Evolutionary conservation across 2,888 invertebrate genomes (phyloP).

Genomic region (Biston stratarius): DNA sequence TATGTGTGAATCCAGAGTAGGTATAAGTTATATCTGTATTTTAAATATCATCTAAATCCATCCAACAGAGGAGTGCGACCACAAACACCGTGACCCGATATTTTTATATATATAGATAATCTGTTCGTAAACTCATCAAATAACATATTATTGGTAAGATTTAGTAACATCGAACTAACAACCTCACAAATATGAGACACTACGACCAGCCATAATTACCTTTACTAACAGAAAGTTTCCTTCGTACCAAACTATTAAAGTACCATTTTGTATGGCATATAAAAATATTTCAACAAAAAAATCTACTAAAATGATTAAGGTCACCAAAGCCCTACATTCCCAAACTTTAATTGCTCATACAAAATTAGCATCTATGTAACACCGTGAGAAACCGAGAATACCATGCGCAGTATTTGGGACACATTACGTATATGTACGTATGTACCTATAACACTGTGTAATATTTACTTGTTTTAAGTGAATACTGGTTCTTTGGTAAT

Average conservation of each 20-base stretch:
- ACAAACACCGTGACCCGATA: too few relatives aligned
- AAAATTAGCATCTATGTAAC: slow-evolving; percentile 41
- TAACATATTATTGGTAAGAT: too few relatives aligned
- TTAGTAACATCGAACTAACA: too few relatives aligned
- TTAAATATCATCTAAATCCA: too few relatives aligned
- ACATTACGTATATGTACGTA: slow-evolving; percentile 25
- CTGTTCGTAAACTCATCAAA: too few relatives aligned
- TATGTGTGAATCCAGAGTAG: too few relatives aligned
- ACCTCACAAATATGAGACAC: too few relatives aligned
- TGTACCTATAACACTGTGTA: slow-evolving; percentile 33
- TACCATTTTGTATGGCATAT: neutral
- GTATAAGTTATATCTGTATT: too few relatives aligned
- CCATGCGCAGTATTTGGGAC: slow-evolving; percentile 40
- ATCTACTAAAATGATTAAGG: slow-evolving; percentile 30
- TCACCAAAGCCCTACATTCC: slow-evolving; percentile 35
- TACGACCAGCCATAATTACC: too few relatives aligned
- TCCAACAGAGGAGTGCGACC: too few relatives aligned
- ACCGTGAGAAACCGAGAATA: slow-evolving; percentile 41
- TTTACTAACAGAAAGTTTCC: too few relatives aligned
- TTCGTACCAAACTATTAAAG: neutral
- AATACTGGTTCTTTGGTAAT: slow-evolving; percentile 30
- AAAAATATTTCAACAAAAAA: neutral
- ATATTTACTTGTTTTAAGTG: slow-evolving; percentile 37
- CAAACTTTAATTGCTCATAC: slow-evolving; percentile 37
- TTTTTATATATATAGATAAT: too few relatives aligned